These are phyloP conservation scores for Caloenas nicobarica DNA, from an alignment of 2,113 vertebrate species.

Conservation along the genomic window DNA sequence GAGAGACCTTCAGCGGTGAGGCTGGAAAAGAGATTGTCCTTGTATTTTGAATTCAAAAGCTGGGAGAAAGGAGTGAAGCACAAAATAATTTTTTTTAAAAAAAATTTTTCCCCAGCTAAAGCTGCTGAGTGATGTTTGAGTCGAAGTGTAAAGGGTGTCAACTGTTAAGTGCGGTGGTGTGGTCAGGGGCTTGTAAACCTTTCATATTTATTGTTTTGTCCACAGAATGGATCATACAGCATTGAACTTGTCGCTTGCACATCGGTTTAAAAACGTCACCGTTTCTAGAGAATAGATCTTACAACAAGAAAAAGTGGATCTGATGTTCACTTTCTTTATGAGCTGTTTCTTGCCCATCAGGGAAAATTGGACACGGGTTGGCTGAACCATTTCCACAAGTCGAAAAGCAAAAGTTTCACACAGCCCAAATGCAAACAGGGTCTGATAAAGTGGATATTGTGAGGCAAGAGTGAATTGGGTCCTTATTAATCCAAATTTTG, in stretches of 20 bases:
- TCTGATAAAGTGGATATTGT: neutral
- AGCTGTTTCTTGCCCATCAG: fast-evolving
- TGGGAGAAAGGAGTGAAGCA: neutral
- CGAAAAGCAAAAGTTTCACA: neutral
- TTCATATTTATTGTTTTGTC: neutral
- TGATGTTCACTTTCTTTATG: neutral
- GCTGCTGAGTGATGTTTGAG: neutral
- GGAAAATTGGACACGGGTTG: neutral
- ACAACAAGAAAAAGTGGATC: neutral
- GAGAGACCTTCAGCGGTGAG: neutral
- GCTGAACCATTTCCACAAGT: neutral
- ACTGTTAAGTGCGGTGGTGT: neutral
- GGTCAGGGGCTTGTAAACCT: neutral
- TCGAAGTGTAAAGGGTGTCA: neutral
- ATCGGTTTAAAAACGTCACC: neutral
- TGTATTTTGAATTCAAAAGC: neutral
- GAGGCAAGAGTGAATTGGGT: neutral
- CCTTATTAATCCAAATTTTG: neutral
- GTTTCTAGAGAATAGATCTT: neutral
- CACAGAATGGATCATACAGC: neutral
- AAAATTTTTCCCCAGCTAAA: neutral
- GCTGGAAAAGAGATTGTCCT: neutral
- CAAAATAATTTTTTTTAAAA: neutral
- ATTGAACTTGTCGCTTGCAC: neutral
- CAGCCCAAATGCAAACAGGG: neutral